A percentile compares a stretch with the other conserved stretches of the same genome.
Conservation (phyloP, 1,140 invertebrate genomes). For the Anagrus nilaparvatae region DNA sequence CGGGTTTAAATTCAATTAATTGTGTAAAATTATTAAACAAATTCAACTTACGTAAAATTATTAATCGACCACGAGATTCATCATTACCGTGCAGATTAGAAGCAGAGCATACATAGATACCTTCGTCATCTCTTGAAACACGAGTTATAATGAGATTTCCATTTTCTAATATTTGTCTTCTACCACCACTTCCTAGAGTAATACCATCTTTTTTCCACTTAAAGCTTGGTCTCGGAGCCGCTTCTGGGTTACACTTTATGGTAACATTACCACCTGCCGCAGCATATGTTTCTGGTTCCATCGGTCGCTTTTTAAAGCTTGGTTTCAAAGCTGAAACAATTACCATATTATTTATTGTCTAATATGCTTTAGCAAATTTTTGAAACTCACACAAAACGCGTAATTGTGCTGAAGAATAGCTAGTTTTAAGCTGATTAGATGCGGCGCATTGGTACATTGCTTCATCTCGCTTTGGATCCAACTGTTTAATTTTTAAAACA, state of each 20-base stretch:
- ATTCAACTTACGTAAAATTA: slow-evolving; percentile 65
- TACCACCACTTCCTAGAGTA: slow-evolving; percentile 65
- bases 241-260: slow-evolving; percentile 86
- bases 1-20: too few species aligned
- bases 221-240: slow-evolving; percentile 80
- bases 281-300: slow-evolving; percentile 81
- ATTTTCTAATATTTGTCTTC: slow-evolving; percentile 67
- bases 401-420: slow-evolving; percentile 81
- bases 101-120: slow-evolving; percentile 80
- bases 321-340: slow-evolving; percentile 63
- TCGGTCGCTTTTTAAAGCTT: slow-evolving; percentile 80
- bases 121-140: slow-evolving; percentile 78
- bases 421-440: slow-evolving; percentile 75
- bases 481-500: slow-evolving; percentile 69
- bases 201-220: slow-evolving; percentile 87
- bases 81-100: slow-evolving; percentile 74
- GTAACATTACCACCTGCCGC: slow-evolving; percentile 86
- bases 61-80: slow-evolving; percentile 68
- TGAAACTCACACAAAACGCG: slow-evolving; percentile 60
- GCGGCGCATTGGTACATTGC: slow-evolving; percentile 96
- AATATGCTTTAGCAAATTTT: neutral
- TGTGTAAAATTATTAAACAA: slow-evolving; percentile 1
- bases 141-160: slow-evolving; percentile 79
- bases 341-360: too few species aligned
- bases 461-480: slow-evolving; percentile 70